phyloP scores from a whole-genome alignment of 2,888 invertebrate species.

The Dasypolia templi region DNA sequence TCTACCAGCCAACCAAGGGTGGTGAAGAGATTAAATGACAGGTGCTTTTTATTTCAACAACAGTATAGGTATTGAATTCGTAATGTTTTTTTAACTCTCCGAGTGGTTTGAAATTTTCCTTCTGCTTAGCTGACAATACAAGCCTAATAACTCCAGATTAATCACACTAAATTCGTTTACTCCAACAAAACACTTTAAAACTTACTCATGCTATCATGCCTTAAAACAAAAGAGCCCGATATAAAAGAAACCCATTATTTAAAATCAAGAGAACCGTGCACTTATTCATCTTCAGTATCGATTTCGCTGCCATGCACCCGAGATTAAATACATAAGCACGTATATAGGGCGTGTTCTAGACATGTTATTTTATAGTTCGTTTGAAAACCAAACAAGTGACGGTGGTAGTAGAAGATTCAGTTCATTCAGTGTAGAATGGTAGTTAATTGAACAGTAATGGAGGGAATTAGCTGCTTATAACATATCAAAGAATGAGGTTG shows the following conservation, averaged over 20 bases:
- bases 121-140: background rate
- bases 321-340: conserved; percentile 35
- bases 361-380: conserved; percentile 16
- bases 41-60: background rate
- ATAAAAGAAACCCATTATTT: conserved; percentile 44
- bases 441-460: background rate
- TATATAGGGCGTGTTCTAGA: conserved; percentile 24
- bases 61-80: too few species aligned
- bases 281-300: conserved; percentile 59
- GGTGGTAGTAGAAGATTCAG: conserved; percentile 8
- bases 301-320: conserved; percentile 45
- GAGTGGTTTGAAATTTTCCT: too few species aligned
- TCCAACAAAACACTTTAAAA: background rate
- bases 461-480: background rate
- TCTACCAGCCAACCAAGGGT: background rate
- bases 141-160: background rate
- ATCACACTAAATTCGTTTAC: background rate
- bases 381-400: background rate
- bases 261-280: conserved; percentile 30
- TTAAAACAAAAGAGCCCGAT: conserved; percentile 26
- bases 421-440: background rate
- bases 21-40: background rate
- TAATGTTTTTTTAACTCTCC: background rate
- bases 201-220: background rate
- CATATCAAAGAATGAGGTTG: background rate